Base-by-base conservation (phyloP, 2,888 invertebrate genomes). In the Linnaemya tessellans region DNA sequence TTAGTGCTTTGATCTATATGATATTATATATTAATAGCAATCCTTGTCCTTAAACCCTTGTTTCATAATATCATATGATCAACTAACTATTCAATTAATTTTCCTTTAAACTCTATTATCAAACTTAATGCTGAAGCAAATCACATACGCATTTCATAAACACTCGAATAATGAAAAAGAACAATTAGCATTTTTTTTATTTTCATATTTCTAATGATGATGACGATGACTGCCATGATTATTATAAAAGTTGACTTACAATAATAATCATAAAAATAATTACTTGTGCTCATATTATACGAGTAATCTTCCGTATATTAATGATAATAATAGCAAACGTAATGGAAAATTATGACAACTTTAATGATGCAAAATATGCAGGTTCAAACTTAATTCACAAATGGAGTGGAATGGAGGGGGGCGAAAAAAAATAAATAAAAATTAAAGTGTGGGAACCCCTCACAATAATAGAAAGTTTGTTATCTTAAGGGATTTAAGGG, bases 331-430 rank as follows among this genome's bases (percentile, higher is more conserved):
- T 83, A 71, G 74, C 70, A 87, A 87, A 84, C 62, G 79, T 85
- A 87, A 87, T 87, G 86, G 83, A 86, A 84, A 87, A 86, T 87
- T 86, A 87, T 87, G 87, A 86, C 87, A 87, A 83, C 84, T 84
- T 85, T 87, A 87, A 87, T 87, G 85, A 87, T 80, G 78, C 84
- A 80, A 70, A 75, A 75, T 78, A 51, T 70, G 51, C 84, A 84
- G 86, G 82, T 80, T 86, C 70, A 80, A 86, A 80, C 83, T 77
- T 71, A 74, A 64, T 54, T 74, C 15, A 25, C 11, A 46, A 35
- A 58, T 38, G 38, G 67, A 49, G 64, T 38, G 20, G 7, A 64
- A 64, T 62, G 30, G 7, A 3, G 5, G 30, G 30, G 30, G 3
- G n/a, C n/a, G n/a, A n/a, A n/a, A n/a, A 30, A 30, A 30, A 30